Conservation (phyloP, 2,113 vertebrate genomes). For the Cephalopholis sonnerati region DNA sequence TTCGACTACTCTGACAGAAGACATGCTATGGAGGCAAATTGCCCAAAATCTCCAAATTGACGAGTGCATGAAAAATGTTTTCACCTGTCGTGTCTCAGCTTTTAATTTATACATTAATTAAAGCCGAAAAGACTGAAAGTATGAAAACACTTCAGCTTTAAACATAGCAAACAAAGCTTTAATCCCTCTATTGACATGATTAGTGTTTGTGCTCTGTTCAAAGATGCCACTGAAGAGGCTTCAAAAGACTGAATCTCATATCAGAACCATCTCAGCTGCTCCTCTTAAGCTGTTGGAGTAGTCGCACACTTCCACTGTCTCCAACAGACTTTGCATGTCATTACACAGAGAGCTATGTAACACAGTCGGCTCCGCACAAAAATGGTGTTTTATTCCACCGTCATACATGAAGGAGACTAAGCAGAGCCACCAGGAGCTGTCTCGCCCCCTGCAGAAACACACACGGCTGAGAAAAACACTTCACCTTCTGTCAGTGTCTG, state of each 20-base stretch:
- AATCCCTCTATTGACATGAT: slow-evolving; percentile 8
- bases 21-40: too few relatives aligned
- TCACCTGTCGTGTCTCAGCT: not conserved
- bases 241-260: slow-evolving; percentile 23
- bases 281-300: not conserved
- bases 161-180: slow-evolving; percentile 19
- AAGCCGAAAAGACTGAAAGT: not conserved
- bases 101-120: slow-evolving; percentile 1
- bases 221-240: slow-evolving; percentile 27
- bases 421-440: slow-evolving; percentile 56
- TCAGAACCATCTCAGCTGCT: slow-evolving; percentile 29
- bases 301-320: slow-evolving; percentile 1
- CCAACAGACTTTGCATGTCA: slow-evolving; percentile 39
- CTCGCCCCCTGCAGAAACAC: slow-evolving; percentile 41
- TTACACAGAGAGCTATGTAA: slow-evolving; percentile 33
- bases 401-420: slow-evolving; percentile 49
- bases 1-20: too few relatives aligned
- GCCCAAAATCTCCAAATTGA: too few relatives aligned
- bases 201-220: slow-evolving; percentile 28
- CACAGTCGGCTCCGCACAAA: slow-evolving; percentile 28
- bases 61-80: too few relatives aligned
- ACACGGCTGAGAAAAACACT: slow-evolving; percentile 36
- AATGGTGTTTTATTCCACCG: slow-evolving; percentile 45
- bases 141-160: not conserved
- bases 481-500: slow-evolving; percentile 36